Percentiles rank a stretch among this genome's conserved stretches.
These are phyloP conservation scores for Zaprionus ghesquierei DNA, from an alignment of 1,140 invertebrate genomes.

Conservation along the genomic window DNA sequence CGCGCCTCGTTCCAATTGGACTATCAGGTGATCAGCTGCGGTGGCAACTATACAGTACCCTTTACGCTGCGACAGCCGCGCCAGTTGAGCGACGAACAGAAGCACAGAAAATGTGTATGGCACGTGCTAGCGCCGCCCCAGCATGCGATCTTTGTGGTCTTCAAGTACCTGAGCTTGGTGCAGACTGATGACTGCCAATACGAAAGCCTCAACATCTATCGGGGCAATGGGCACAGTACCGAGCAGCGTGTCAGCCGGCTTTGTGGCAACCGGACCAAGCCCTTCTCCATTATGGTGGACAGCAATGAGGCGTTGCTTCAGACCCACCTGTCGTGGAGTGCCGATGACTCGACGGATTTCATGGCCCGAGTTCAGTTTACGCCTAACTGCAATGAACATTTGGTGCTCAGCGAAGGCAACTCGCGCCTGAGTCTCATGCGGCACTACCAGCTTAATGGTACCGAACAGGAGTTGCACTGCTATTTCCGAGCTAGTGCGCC, in stretches of 20 bases:
- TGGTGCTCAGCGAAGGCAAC: slow-evolving; percentile 49
- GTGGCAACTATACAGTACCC: slow-evolving; percentile 83
- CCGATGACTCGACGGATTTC: slow-evolving; percentile 83
- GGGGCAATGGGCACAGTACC: slow-evolving; percentile 83
- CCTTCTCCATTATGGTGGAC: slow-evolving; percentile 84
- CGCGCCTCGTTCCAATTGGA: slow-evolving; percentile 83
- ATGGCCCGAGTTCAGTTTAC: slow-evolving; percentile 85
- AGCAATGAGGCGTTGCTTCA: slow-evolving; percentile 85
- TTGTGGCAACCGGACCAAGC: slow-evolving; percentile 86
- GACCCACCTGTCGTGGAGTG: slow-evolving; percentile 82
- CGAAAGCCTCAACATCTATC: slow-evolving; percentile 86
- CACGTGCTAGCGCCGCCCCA: slow-evolving; percentile 87
- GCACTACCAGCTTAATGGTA: slow-evolving; percentile 40
- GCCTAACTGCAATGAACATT: slow-evolving; percentile 84
- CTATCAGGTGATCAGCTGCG: slow-evolving; percentile 83
- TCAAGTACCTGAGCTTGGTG: slow-evolving; percentile 85
- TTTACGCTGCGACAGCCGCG: slow-evolving; percentile 76
- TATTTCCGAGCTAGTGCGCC: slow-evolving; percentile 82
- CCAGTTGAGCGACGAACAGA: slow-evolving; percentile 82
- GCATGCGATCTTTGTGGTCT: slow-evolving; percentile 87
- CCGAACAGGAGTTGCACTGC: slow-evolving; percentile 83
- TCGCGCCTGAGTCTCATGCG: slow-evolving; percentile 49
- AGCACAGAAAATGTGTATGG: slow-evolving; percentile 87
- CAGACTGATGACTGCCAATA: slow-evolving; percentile 62
- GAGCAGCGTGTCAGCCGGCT: slow-evolving; percentile 84